Conservation (phyloP, 1,140 invertebrate species). For the Lepidurus arcticus region DNA sequence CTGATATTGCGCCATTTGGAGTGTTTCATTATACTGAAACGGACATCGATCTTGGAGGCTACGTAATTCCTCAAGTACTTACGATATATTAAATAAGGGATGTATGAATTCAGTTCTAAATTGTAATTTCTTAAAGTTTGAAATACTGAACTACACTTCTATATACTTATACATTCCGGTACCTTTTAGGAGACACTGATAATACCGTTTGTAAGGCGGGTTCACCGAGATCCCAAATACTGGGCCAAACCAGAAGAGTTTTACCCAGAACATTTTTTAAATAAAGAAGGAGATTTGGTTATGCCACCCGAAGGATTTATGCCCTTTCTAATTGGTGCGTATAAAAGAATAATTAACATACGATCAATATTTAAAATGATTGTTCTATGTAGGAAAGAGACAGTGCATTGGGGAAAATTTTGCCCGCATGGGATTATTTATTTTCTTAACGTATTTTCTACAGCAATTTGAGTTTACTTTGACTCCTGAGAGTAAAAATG, state of each 20-base stretch:
- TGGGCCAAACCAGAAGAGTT: slow-evolving; percentile 26
- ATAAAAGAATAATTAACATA: not conserved
- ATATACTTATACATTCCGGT: not conserved
- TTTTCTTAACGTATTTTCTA: not conserved
- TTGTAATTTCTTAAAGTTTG: not conserved
- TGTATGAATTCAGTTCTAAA: too few species aligned
- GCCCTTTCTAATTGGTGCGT: not conserved
- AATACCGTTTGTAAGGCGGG: not conserved
- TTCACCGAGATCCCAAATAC: slow-evolving; percentile 5
- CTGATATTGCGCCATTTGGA: not conserved
- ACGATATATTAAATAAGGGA: too few species aligned
- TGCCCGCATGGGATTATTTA: not conserved
- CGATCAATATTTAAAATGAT: not conserved
- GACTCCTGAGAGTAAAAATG: too few species aligned
- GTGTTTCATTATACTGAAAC: not conserved
- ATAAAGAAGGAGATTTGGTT: not conserved
- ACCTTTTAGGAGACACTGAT: not conserved
- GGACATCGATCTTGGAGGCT: not conserved
- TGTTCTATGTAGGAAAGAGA: not conserved
- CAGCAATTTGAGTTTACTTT: too few species aligned
- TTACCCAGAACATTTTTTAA: slow-evolving; percentile 27
- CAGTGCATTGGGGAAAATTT: not conserved
- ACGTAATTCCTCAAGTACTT: not conserved
- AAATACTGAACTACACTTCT: not conserved
- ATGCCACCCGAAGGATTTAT: not conserved